Base-by-base conservation (phyloP, 2,797 vertebrate species). In the Huso huso region DNA sequence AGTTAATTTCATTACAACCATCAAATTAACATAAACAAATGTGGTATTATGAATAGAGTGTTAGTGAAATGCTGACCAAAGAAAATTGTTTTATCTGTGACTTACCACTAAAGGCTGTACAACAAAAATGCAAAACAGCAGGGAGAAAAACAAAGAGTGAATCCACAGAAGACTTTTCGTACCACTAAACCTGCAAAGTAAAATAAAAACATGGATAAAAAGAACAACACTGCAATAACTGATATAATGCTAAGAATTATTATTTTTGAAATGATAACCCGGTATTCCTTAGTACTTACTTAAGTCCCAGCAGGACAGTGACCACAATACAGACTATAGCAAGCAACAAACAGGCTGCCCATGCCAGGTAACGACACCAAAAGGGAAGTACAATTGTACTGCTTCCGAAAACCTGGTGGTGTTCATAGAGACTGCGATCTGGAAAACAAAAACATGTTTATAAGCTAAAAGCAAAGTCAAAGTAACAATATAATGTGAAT, bases 61-160 rank as follows among this genome's bases (percentile, higher is more conserved):
- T 37, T 37, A 37, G 37, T 37, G 37, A 37, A 37, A 37, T 37
- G 37, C 37, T 37, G 37, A 37, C 37, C 37, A 37, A 37, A 37
- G 37, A 37, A 37, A 37, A 37, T 5, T 0, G 37, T 37, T 37
- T 37, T 37, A 37, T 37, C 37, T 10, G 53, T 55, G 53, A 64
- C 78, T 81, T 74, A 83, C 92, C 88, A 82, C 23, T 0, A 76
- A 67, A 8, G 93, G 91, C 69, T 93, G 91, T 67, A 89, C 76
- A 75, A 90, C 12, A 69, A 92, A 88, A 62, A 79, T 73, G 57
- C 91, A 93, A 72, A 68, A 82, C 8, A 86, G n/a, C 61, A 92
- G 67, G 0, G 91, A 91, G 74, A 89, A 77, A 15, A 84, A 77
- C 18, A 92, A 69, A 6, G 91, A 87, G 12, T 90, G 82, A 0